phyloP scores from a whole-genome alignment of 64 coral and sea anemone species.

The Porites australiensis region DNA sequence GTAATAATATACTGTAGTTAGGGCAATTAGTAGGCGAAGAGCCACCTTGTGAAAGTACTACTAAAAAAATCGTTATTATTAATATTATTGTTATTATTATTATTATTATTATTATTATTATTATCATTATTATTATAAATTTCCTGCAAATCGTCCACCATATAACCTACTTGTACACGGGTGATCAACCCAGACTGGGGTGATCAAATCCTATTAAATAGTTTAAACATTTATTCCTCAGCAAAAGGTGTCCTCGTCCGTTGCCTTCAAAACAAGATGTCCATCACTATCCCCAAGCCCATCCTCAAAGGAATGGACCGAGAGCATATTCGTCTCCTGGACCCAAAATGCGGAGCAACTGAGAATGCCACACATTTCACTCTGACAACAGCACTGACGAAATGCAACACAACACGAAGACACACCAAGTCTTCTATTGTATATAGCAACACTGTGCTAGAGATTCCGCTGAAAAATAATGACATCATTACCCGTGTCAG shows the following conservation, averaged over 20 bases:
- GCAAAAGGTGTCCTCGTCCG: neutral
- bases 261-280: conserved; percentile 5
- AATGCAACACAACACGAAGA: neutral
- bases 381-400: neutral
- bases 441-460: neutral
- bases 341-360: neutral
- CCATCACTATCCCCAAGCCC: neutral
- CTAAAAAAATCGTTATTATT: no score
- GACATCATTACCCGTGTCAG: neutral
- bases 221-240: neutral
- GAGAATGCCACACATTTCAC: neutral
- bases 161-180: no score
- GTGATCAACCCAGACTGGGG: no score
- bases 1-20: no score
- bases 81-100: no score
- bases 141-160: no score
- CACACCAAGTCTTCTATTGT: neutral
- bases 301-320: conserved; percentile 14
- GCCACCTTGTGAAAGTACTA: no score
- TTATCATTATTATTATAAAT: no score
- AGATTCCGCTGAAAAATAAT: neutral
- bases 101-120: no score
- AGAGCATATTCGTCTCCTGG: conserved; percentile 3
- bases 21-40: no score
- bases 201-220: no score